These are phyloP conservation scores for Chascanopsetta lugubris DNA, from an alignment of 2,113 vertebrate genomes.

Conservation along the genomic window DNA sequence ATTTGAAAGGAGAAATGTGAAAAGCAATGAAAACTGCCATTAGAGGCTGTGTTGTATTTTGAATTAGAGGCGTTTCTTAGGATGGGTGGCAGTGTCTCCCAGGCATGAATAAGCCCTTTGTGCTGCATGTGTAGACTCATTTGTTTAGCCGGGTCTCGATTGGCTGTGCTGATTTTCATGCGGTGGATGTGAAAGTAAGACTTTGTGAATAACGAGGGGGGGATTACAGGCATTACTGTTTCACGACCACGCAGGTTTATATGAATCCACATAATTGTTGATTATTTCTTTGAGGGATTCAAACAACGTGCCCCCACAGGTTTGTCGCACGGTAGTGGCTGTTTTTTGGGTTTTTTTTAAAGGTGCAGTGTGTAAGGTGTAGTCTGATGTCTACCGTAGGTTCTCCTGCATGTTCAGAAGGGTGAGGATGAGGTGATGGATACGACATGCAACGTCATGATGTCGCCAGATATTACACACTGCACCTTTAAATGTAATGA, in stretches of 20 bases:
- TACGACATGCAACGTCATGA: too few species aligned
- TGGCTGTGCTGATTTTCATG: slow-evolving; percentile 59
- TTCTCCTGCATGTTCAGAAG: too few species aligned
- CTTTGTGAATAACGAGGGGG: slow-evolving; percentile 54
- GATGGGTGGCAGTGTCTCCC: slow-evolving; percentile 48
- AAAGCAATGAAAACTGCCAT: slow-evolving; percentile 51
- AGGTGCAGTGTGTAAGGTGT: too few species aligned
- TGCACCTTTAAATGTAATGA: too few species aligned
- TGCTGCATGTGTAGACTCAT: slow-evolving; percentile 59
- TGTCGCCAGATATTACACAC: too few species aligned
- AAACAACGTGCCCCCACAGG: slow-evolving; percentile 40
- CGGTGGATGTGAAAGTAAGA: slow-evolving; percentile 53
- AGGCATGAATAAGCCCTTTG: slow-evolving; percentile 66
- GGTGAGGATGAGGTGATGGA: too few species aligned
- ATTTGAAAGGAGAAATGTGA: slow-evolving; percentile 35
- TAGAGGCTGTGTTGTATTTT: slow-evolving; percentile 57
- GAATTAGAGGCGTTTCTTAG: slow-evolving; percentile 66
- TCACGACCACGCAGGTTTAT: slow-evolving; percentile 48
- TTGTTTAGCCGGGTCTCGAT: slow-evolving; percentile 56
- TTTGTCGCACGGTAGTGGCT: slow-evolving; percentile 16
- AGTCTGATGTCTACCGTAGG: too few species aligned
- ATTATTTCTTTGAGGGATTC: slow-evolving; percentile 45
- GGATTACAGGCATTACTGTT: slow-evolving; percentile 67
- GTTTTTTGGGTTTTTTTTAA: neutral
- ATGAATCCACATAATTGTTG: slow-evolving; percentile 62